These are phyloP conservation scores for Parus major DNA, from an alignment of 2,113 vertebrate genomes.

Conservation along the genomic window DNA sequence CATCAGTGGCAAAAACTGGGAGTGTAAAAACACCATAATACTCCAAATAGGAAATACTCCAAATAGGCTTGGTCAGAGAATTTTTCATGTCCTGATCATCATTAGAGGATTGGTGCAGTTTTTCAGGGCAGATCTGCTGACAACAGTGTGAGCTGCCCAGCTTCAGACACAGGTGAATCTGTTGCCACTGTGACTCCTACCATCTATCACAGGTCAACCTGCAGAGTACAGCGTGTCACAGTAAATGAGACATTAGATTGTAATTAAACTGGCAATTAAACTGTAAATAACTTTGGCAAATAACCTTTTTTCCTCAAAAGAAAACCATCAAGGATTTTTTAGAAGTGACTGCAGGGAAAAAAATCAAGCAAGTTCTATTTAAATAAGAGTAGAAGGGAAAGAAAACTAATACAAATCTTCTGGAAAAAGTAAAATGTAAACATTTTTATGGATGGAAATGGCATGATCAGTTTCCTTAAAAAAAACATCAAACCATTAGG, in stretches of 20 bases:
- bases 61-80: background rate
- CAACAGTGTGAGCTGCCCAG: background rate
- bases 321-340: background rate
- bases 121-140: background rate
- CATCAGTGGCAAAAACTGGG: background rate
- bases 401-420: background rate
- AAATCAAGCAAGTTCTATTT: background rate
- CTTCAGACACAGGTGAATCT: background rate
- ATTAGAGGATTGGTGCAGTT: fast-evolving
- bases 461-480: background rate
- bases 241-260: background rate
- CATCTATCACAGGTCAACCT: background rate
- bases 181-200: background rate
- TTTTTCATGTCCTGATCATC: background rate
- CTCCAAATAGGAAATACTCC: background rate
- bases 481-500: background rate
- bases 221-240: background rate
- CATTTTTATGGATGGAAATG: constrained; percentile 1
- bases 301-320: constrained; percentile 20
- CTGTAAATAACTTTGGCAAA: constrained; percentile 33
- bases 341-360: background rate
- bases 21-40: background rate
- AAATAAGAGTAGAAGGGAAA: background rate
- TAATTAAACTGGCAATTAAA: constrained; percentile 45
- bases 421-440: background rate